Evolutionary conservation across 2,797 vertebrate genomes (phyloP).

Genomic region (Mormyrus hasselquistii): DNA sequence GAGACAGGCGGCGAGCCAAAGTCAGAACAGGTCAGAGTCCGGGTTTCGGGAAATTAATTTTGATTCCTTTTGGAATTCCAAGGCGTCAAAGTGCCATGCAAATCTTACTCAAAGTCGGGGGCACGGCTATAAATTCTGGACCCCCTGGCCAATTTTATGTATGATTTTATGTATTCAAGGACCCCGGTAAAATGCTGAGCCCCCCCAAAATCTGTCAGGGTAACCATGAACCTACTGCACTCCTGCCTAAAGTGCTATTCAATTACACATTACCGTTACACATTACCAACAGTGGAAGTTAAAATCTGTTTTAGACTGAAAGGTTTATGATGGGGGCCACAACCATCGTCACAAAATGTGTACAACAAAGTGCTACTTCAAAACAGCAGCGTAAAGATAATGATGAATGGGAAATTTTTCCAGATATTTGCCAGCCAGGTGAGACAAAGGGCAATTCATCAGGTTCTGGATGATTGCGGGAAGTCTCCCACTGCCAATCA

Average conservation of each 20-base stretch:
- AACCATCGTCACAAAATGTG: neutral
- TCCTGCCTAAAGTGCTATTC: neutral
- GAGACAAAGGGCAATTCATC: neutral
- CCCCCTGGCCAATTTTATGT: neutral
- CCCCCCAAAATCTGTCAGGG: neutral
- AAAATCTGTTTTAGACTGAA: neutral
- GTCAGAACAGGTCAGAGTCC: neutral
- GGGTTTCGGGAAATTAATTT: neutral
- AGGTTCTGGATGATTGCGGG: neutral
- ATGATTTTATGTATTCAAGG: neutral
- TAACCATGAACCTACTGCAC: neutral
- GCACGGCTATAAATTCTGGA: neutral
- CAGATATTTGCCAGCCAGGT: neutral
- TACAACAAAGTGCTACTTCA: neutral
- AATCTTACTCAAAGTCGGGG: neutral
- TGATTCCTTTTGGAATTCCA: neutral
- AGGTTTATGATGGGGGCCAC: neutral
- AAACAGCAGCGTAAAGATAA: neutral
- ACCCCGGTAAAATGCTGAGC: neutral
- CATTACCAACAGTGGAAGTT: neutral
- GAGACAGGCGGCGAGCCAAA: neutral
- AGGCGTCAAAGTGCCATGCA: neutral
- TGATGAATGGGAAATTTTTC: neutral
- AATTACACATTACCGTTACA: neutral
- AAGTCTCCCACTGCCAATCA: neutral